Base-by-base conservation (phyloP, 2,797 vertebrate genomes). In the Chaetodon trifasciatus region DNA sequence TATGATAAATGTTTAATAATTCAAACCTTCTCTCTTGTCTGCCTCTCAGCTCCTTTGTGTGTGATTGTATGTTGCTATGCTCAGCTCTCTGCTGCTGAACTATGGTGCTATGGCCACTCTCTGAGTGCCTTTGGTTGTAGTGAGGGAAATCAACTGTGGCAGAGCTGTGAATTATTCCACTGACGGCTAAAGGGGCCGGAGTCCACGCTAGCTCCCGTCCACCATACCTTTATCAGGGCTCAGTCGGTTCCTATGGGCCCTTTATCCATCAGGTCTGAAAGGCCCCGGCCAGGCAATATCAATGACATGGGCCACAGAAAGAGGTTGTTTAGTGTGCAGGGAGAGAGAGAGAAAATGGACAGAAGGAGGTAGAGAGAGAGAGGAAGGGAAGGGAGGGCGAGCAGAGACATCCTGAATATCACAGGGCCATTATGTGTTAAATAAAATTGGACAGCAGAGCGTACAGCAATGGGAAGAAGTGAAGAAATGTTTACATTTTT, bases 121-220 rank as follows among this genome's bases (percentile, higher is more conserved):
- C 78, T 76, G 89, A 89, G 87, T 86, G 89, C 88, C 81, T 91
- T 91, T 89, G 85, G 88, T 92, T 83, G 81, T 81, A 83, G 84
- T 90, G 90, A 86, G 79, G 86, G 89, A 92, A 94, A 94, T 95
- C 87, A 94, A 86, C 89, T 88, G 89, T 93, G 92, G 86, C 89
- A 85, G 79, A 85, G 85, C 89, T 93, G 91, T 95, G 93, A 94
- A 94, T 94, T 91, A 94, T 95, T 95, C 90, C 89, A 86, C 83
- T 74, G 83, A 82, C 82, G 78, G 65, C 73, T 85, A 74, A 86
- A 87, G 89, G 86, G 82, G 81, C 79, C 16, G 12, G 61, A 82
- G 86, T 77, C 84, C 77, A 68, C 78, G 57, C 85, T 86, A 10
- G 4, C 66, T 79, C 78, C 66, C 12, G 40, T 78, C 77, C 55